phyloP scores from a whole-genome alignment of 2,797 vertebrate species.

The Nannoperca australis region DNA sequence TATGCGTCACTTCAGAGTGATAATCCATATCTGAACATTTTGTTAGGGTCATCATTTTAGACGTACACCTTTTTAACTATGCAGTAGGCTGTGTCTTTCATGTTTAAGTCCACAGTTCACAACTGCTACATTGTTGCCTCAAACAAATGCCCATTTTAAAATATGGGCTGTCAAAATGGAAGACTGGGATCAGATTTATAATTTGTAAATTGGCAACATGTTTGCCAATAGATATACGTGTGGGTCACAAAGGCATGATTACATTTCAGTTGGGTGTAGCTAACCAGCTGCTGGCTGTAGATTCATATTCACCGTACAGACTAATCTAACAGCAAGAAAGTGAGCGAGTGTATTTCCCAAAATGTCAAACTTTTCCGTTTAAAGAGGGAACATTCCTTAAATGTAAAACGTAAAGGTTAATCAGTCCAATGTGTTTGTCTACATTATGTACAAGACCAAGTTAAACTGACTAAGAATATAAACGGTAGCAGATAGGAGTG shows the following conservation, averaged over 20 bases:
- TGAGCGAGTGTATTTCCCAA: background rate
- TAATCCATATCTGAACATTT: conserved; percentile 7
- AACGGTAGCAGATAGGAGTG: conserved; percentile 16
- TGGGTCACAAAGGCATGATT: background rate
- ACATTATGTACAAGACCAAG: conserved; percentile 6
- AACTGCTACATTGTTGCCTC: background rate
- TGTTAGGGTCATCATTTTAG: conserved; percentile 6
- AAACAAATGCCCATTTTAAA: conserved; percentile 9
- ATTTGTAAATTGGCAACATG: conserved; percentile 8
- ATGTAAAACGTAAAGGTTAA: conserved; percentile 8
- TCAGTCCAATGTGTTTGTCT: conserved; percentile 21
- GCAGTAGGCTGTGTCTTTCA: background rate
- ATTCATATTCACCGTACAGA: background rate
- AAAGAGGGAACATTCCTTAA: background rate
- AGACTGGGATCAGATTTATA: conserved; percentile 17
- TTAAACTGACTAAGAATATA: conserved; percentile 19
- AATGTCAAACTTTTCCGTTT: background rate
- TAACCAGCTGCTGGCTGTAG: background rate
- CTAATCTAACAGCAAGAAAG: background rate
- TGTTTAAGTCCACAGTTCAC: background rate
- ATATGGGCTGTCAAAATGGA: background rate
- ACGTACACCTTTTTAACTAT: background rate
- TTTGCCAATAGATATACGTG: conserved; percentile 11
- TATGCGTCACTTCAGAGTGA: background rate
- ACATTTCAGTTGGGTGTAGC: background rate